Evolutionary conservation across 2,113 vertebrate species (phyloP), one percentile per base, ranked within the genome.

Genomic region (Ophthalmolycus amberensis): DNA sequence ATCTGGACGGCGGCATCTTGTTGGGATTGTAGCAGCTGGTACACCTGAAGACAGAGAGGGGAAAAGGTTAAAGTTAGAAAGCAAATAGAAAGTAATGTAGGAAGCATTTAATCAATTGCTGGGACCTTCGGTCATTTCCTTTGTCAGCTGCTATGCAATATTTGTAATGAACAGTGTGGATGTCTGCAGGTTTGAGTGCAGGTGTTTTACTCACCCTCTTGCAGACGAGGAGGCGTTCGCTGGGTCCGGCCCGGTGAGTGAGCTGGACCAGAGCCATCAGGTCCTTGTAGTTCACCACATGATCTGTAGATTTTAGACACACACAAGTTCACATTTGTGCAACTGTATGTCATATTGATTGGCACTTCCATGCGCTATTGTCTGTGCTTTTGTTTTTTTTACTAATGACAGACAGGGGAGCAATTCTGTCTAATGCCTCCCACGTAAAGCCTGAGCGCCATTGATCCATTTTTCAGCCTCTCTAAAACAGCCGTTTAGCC

Each of bases 261-360:
- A 99, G 94, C 90, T 98, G 96, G 29, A 98, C 94, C 83, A 99
- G 92, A 85, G 98, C 96, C 92, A 99, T 93, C 44, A 99, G 94
- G 91, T 99, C 98, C 92, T 95, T 99, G 90, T 97, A 99, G 95
- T 96, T 99, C 93, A 98, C 95, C 88, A 93, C 92, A 52, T 95
- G 82, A 94, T 99, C 98, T 99, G 92, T 7, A 85, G 32, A 78
- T 62, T 72, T 29, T 4, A 54, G 5, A 73, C 22, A 72, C 22
- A 37, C 52, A 67, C 46, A 59, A 69, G 29, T 85, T 63, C 12
- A 75, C 18, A 25, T 59, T 62, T 42, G 10, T 64, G 18, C 10
- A 58, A 6, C 6, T 56, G 32, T 42, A 3, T 5, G 27, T n/a
- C 0, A 5, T 52, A 50, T 42, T 75, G 37, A 76, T 56, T 52